Percentiles rank a stretch among this genome's conserved stretches.
Evolutionary conservation across 2,797 vertebrate species (phyloP).

Genomic region (Arvicola amphibius): DNA sequence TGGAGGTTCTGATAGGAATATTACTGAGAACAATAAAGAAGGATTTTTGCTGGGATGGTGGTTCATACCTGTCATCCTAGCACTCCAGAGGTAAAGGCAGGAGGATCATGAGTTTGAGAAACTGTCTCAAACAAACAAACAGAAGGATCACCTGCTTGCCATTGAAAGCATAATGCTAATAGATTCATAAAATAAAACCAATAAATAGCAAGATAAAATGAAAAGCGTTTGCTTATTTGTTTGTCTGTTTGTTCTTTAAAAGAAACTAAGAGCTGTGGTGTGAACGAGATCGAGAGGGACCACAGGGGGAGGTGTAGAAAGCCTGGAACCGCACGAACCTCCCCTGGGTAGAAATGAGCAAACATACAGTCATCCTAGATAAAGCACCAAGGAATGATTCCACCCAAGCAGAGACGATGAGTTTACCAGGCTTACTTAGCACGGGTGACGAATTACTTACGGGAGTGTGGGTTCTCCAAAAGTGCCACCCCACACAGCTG

Average conservation of each 20-base stretch:
- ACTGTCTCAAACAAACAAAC: background rate
- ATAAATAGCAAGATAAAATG: conserved; percentile 13
- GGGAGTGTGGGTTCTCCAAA: background rate
- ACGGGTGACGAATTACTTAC: background rate
- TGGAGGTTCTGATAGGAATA: conserved; percentile 40
- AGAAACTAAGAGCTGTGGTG: background rate
- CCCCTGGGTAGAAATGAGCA: background rate
- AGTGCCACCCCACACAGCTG: background rate
- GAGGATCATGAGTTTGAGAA: background rate
- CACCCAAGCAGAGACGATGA: background rate
- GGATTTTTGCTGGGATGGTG: background rate
- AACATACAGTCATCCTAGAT: background rate
- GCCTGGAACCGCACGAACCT: background rate
- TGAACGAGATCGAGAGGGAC: background rate
- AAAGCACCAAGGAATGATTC: background rate
- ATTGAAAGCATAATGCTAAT: conserved; percentile 11
- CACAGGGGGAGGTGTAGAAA: background rate
- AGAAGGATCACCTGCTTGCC: background rate
- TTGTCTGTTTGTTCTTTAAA: background rate
- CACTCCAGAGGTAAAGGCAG: background rate
- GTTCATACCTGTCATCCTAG: background rate
- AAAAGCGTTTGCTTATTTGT: background rate
- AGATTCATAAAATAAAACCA: background rate
- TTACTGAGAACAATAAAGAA: conserved; percentile 4
- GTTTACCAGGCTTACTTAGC: background rate